phyloP scores from a whole-genome alignment of 1,140 invertebrate genomes.

The Oryzaephilus surinamensis region DNA sequence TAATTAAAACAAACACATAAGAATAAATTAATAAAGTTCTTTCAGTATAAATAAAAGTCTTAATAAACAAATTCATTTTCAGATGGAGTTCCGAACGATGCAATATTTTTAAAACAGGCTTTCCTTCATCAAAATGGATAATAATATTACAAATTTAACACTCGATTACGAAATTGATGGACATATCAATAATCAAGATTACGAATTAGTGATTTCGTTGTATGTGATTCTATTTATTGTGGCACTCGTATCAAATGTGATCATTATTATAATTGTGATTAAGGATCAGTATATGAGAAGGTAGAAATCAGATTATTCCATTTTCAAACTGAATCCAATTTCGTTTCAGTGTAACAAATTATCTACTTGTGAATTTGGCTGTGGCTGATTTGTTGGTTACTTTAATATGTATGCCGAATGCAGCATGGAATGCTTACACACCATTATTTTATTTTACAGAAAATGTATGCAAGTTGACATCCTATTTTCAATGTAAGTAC shows the following conservation, averaged over 20 bases:
- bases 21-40: too few relatives aligned
- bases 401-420: slow-evolving; percentile 69
- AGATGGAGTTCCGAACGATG: too few relatives aligned
- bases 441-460: slow-evolving; percentile 58
- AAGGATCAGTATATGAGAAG: slow-evolving; percentile 58
- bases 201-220: slow-evolving; percentile 47
- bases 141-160: too few relatives aligned
- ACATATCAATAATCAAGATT: too few relatives aligned
- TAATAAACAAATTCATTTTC: too few relatives aligned
- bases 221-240: slow-evolving; percentile 49
- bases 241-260: slow-evolving; percentile 48
- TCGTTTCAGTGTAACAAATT: slow-evolving; percentile 75
- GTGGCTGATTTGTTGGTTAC: slow-evolving; percentile 80
- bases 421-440: slow-evolving; percentile 56
- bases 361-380: slow-evolving; percentile 82
- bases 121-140: too few relatives aligned
- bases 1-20: too few relatives aligned
- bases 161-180: too few relatives aligned
- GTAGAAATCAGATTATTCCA: slow-evolving; percentile 45
- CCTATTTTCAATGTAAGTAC: slow-evolving; percentile 61
- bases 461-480: slow-evolving; percentile 58
- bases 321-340: slow-evolving; percentile 3
- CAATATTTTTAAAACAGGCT: too few relatives aligned
- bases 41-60: too few relatives aligned
- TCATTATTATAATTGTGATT: slow-evolving; percentile 54